These are phyloP conservation scores for Cynoglossus semilaevis DNA, from an alignment of 2,113 vertebrate genomes.

Conservation along the genomic window DNA sequence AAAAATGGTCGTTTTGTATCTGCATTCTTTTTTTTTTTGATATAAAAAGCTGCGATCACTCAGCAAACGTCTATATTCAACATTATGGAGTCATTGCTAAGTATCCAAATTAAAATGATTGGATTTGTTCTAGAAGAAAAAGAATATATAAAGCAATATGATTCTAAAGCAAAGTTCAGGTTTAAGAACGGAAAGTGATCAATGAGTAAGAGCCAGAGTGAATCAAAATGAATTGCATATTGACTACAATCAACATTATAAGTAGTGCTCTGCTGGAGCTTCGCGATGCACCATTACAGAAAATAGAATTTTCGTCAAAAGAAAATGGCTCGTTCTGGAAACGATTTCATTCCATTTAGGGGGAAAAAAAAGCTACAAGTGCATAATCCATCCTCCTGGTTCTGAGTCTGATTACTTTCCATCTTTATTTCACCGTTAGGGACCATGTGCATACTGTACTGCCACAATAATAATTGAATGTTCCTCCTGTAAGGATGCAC, in stretches of 20 bases:
- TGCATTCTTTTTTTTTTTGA: too few species aligned
- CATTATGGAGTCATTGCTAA: too few species aligned
- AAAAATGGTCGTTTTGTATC: too few species aligned
- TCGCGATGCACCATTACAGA: constrained; percentile 6
- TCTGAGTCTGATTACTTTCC: constrained; percentile 19
- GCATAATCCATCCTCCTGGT: constrained; percentile 8
- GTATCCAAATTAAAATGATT: too few species aligned
- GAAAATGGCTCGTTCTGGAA: not conserved
- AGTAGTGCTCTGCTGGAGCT: not conserved
- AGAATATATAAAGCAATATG: too few species aligned
- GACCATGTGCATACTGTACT: not conserved
- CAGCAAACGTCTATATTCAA: too few species aligned
- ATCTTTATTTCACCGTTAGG: constrained; percentile 7
- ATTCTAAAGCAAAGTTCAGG: not conserved
- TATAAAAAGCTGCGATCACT: too few species aligned
- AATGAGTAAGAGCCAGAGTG: not conserved
- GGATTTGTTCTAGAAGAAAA: too few species aligned
- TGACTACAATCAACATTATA: constrained; percentile 2
- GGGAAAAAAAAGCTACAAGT: constrained; percentile 2
- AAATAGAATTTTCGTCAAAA: constrained; percentile 2
- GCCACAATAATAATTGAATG: constrained; percentile 13
- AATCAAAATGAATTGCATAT: constrained; percentile 6
- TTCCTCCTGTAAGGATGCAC: constrained; percentile 14
- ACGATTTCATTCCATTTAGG: constrained; percentile 5
- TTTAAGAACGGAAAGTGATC: not conserved